A percentile compares a stretch with the other conserved stretches of the same genome.
These are phyloP conservation scores for Hapalemur alaotrensis DNA, from an alignment of 2,797 vertebrate genomes.

Conservation along the genomic window DNA sequence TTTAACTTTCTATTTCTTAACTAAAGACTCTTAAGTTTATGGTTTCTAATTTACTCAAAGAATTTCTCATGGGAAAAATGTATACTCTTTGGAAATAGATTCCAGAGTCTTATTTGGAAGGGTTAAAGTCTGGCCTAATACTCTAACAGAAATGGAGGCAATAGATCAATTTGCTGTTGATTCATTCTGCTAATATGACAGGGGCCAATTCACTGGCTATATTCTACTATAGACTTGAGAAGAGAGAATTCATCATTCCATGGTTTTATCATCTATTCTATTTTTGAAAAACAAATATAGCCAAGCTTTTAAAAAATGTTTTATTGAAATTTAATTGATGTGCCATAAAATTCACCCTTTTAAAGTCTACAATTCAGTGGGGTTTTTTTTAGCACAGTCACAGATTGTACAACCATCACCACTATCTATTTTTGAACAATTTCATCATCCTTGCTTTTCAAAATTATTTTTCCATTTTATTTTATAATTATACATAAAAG, in stretches of 20 bases:
- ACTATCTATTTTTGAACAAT: neutral
- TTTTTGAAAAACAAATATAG: neutral
- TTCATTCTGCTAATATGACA: neutral
- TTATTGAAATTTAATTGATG: neutral
- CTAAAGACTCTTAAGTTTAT: neutral
- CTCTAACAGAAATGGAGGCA: neutral
- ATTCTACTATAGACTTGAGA: neutral
- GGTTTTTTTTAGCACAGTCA: neutral
- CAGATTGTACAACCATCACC: neutral
- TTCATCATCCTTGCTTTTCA: neutral
- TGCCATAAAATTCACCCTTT: neutral
- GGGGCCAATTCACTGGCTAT: neutral
- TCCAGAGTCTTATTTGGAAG: neutral
- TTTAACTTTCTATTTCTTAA: slow-evolving; percentile 32
- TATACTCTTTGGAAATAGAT: slow-evolving; percentile 48
- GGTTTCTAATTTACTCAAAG: slow-evolving; percentile 20
- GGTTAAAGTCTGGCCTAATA: neutral
- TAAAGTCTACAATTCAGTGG: neutral
- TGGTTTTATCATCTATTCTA: neutral
- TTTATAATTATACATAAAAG: neutral
- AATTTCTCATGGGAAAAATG: slow-evolving; percentile 26
- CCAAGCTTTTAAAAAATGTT: neutral
- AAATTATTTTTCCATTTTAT: neutral
- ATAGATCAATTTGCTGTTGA: neutral
- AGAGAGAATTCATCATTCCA: neutral